A percentile compares a stretch with the other conserved stretches of the same genome.
phyloP scores from a whole-genome alignment of 1,140 invertebrate species.

The Scaptodrosophila lebanonensis region DNA sequence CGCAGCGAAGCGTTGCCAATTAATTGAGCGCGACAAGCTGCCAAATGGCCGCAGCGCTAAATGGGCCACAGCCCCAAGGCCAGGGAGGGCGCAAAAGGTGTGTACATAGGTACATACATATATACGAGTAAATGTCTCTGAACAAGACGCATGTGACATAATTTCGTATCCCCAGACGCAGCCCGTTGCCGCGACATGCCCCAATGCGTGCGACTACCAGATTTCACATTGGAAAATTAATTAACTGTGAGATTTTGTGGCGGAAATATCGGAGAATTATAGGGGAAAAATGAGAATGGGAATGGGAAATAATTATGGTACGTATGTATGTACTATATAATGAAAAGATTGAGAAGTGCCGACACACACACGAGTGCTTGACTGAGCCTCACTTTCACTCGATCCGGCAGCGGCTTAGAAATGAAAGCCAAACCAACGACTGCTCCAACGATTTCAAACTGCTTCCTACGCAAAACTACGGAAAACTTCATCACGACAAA shows the following conservation, averaged over 20 bases:
- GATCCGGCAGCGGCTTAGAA: too few relatives aligned
- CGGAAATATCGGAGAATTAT: slow-evolving; percentile 32
- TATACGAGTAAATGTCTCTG: too few relatives aligned
- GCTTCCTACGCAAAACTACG: too few relatives aligned
- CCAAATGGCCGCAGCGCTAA: background rate
- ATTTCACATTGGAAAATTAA: slow-evolving; percentile 45
- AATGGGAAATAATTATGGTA: slow-evolving; percentile 15
- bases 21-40: slow-evolving; percentile 37
- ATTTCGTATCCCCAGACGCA: slow-evolving; percentile 32
- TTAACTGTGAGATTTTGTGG: slow-evolving; percentile 58
- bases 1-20: slow-evolving; percentile 50
- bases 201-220: slow-evolving; percentile 36
- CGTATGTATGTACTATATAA: background rate
- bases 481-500: too few relatives aligned
- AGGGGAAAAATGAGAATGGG: slow-evolving; percentile 45
- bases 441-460: too few relatives aligned
- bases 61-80: too few relatives aligned
- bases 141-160: slow-evolving; percentile 46
- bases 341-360: background rate
- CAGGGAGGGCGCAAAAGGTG: too few relatives aligned
- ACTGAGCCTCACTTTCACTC: slow-evolving; percentile 47
- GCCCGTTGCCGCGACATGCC: slow-evolving; percentile 25
- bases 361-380: too few relatives aligned
- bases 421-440: too few relatives aligned
- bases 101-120: too few relatives aligned